These are phyloP conservation scores for Tupiocoris notatus DNA, from an alignment of 2,888 invertebrate genomes.

Conservation along the genomic window DNA sequence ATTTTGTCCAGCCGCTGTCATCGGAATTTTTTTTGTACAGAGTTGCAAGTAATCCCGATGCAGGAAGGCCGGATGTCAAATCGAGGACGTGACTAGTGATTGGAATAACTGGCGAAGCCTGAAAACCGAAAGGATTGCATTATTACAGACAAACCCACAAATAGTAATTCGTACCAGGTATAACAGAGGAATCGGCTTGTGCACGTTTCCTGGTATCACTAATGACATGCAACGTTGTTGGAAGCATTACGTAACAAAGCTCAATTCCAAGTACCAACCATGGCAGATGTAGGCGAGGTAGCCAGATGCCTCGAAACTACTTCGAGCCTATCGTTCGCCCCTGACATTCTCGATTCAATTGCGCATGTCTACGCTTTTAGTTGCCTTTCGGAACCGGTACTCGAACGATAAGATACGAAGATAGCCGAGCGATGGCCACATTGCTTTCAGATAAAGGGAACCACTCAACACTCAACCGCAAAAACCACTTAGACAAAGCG, in stretches of 20 bases:
- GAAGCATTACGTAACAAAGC: background rate
- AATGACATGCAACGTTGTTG: background rate
- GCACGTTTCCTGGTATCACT: no score
- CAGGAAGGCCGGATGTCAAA: constrained; percentile 67
- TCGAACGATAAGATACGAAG: background rate
- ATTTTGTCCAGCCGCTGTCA: constrained; percentile 64
- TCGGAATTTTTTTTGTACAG: constrained; percentile 62
- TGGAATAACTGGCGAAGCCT: constrained; percentile 12
- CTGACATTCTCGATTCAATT: background rate
- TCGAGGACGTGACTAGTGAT: constrained; percentile 76
- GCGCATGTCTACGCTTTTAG: background rate
- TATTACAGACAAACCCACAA: no score
- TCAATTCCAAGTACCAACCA: background rate
- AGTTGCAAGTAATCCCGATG: constrained; percentile 65
- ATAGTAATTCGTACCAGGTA: no score
- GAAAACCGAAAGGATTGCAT: no score
- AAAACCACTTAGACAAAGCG: background rate
- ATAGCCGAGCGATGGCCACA: no score
- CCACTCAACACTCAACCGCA: background rate
- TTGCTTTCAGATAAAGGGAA: background rate
- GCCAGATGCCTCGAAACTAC: constrained; percentile 5
- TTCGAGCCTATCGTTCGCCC: constrained; percentile 4
- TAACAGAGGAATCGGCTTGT: no score
- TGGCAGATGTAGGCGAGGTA: background rate
- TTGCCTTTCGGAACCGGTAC: background rate